Base-by-base conservation (phyloP, 1,140 invertebrate species). In the Conus betulinus region DNA sequence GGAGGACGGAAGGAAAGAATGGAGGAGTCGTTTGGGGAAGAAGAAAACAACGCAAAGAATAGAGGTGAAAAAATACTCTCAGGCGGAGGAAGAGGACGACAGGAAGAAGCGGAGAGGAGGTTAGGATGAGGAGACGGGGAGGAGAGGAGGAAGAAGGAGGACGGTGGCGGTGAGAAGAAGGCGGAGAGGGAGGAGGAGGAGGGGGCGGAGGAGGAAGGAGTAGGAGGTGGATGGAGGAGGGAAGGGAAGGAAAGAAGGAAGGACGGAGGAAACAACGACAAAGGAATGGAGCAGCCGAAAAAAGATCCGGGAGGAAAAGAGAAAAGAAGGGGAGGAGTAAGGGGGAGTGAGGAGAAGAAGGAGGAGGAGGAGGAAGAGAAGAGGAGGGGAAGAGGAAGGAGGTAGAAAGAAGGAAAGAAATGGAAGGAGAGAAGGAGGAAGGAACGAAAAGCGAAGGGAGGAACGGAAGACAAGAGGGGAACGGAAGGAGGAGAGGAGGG, bases 321-420 rank as follows among this genome's bases (percentile, higher is more conserved):
- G 67, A 20, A 63, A 51, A 60, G 39, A 86, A 51, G 78, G 10
- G 67, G 57, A 79, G 74, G 78, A 13, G 39, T 7, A 87, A 17
- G n/a, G 53, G 71, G 20, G 78, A 10, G 17, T 20, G 53, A 55
- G 55, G 52, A 76, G n/a, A n/a, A 74, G 52, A 11, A 79, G 10
- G 71, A 13, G 55, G 23, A 17, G 15, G 53, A 51, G 53, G 74
- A 55, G 53, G 52, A 27, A 87, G 57, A 87, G 13, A 57, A n/a
- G n/a, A 79, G 71, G 55, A 63, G 51, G 15, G 20, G 74, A 7
- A 63, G 51, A 51, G 78, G 74, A 79, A 57, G 51, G 25, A 53
- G 74, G 11, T 8, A n/a, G 25, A 55, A 39, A 87, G 25, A 63
- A 55, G n/a, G 86, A 87, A 53, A 39, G n/a, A 81, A 39, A n/a